Conservation (phyloP, 2,888 invertebrate species). For the Latrodectus elegans region DNA sequence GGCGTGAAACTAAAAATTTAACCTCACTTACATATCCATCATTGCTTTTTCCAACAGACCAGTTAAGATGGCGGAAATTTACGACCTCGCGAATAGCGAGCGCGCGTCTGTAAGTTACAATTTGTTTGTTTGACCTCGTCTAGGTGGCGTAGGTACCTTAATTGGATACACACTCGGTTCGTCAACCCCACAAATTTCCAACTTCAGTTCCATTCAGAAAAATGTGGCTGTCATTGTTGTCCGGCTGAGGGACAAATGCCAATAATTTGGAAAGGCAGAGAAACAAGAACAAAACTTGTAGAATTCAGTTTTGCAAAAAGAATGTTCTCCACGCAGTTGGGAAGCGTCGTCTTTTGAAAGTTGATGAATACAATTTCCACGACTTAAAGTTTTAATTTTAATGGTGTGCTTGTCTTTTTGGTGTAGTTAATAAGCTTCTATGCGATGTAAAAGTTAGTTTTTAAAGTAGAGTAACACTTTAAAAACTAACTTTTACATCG, state of each 20-base stretch:
- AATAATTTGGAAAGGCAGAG: background rate
- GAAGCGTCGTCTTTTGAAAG: too few species aligned
- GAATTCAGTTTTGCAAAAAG: too few species aligned
- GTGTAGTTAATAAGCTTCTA: too few species aligned
- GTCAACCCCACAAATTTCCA: background rate
- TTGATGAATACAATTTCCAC: too few species aligned
- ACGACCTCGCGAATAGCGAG: background rate
- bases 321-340: too few species aligned
- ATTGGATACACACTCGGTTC: background rate
- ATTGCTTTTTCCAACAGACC: background rate
- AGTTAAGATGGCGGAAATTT: background rate
- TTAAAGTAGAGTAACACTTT: too few species aligned
- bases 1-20: background rate
- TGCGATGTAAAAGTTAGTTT: too few species aligned
- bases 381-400: too few species aligned
- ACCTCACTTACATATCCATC: background rate
- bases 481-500: too few species aligned
- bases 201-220: background rate
- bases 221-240: background rate
- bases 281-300: background rate
- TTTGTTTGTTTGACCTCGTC: conserved; percentile 2
- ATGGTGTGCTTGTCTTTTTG: too few species aligned
- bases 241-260: background rate
- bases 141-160: background rate
- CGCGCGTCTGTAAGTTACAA: background rate